Evolutionary conservation across 2,888 invertebrate genomes (phyloP), one percentile per base, ranked within the genome.

Genomic region (Encarsia formosa): DNA sequence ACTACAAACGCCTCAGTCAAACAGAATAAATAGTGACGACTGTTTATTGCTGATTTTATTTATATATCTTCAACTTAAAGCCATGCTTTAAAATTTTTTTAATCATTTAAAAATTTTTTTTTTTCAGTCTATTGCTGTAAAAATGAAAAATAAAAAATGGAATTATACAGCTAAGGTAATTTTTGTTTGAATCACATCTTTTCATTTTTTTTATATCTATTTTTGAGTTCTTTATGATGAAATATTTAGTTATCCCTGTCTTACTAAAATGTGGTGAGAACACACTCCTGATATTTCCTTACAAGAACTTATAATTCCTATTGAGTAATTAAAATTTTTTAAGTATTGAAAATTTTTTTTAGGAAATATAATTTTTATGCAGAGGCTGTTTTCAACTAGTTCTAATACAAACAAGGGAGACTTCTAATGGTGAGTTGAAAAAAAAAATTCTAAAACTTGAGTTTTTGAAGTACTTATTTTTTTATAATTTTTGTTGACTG

Each of bases 161-260:
- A 6, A 26, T 16, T 26, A 38, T 9, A 37, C 9, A 5, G 18
- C 18, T 37, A 18, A 37, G 2, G 20, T 20, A 16, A 26, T 45
- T 19, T 9, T 3, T n/a, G 4, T 26, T 13, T 24, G 9, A 32
- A 19, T 37, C 26, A 37, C 29, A 18, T 45, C 13, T n/a, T 6
- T 2, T 24, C 4, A 4, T 15, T 18, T 18, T 35, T 16, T 15
- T 6, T 8, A 22, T 22, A 16, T 11, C 15, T 40, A 37, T 32
- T n/a, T 34, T 44, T 46, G 8, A 38, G 20, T 37, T 20, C 15
- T 54, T 43, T 31, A 62, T 69, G 69, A 69, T 63, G 60, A 60
- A 48, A 57, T 54, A 38, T 59, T 53, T 59, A 67, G 70, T 70
- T 70, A 70, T 69, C 70, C 70, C 70, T 70, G 70, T 69, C 70